Conservation (phyloP, 1,140 invertebrate genomes). For the Formica exsecta region DNA sequence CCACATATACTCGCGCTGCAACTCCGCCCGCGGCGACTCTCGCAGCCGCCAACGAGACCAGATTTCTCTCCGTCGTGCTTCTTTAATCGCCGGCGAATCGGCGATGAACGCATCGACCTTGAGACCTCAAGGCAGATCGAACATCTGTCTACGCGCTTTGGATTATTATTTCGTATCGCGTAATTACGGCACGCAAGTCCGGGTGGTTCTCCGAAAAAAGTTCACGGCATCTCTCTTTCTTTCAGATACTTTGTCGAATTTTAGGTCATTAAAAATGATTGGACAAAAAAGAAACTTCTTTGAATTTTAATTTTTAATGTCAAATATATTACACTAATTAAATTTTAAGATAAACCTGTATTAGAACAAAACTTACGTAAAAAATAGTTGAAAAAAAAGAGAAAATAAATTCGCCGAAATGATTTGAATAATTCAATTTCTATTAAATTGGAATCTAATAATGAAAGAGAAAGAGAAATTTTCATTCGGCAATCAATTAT, state of each 20-base stretch:
- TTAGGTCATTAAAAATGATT: neutral
- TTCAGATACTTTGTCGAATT: neutral
- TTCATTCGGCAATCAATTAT: neutral
- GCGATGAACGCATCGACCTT: conserved; percentile 27
- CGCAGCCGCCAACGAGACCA: conserved; percentile 26
- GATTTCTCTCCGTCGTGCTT: conserved; percentile 3
- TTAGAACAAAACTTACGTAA: neutral
- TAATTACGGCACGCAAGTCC: conserved; percentile 1
- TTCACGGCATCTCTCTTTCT: neutral
- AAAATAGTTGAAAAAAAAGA: neutral
- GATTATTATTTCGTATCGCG: conserved; percentile 28
- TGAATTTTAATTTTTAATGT: neutral
- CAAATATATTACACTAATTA: neutral
- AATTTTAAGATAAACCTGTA: neutral
- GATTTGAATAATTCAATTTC: neutral
- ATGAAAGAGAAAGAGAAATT: neutral
- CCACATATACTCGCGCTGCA: conserved; percentile 1
- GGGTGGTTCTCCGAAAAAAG: neutral
- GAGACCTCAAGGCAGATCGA: conserved; percentile 40
- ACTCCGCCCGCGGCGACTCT: conserved; percentile 21
- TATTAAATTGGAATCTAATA: neutral
- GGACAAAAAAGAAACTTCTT: neutral
- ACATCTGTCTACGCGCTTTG: conserved; percentile 34
- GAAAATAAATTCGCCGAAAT: neutral
- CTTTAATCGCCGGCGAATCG: conserved; percentile 27